Evolutionary conservation across 2,888 invertebrate species (phyloP), one percentile per base, ranked within the genome.

Genomic region (Sinhomidia bicolor): DNA sequence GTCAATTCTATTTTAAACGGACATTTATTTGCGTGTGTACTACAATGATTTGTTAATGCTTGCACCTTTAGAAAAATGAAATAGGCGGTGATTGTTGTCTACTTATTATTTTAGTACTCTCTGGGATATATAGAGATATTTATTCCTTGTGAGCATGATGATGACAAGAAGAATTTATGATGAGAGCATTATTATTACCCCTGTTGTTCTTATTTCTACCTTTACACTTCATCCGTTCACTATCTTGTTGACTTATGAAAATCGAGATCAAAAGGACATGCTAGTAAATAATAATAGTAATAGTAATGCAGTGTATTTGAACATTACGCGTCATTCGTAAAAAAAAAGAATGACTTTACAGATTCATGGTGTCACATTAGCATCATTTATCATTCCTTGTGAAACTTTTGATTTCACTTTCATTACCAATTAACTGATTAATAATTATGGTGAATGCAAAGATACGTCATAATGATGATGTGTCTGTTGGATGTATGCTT

Each of bases 161-260:
- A 44, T 82, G 82, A 82, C 51, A 65, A 78, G 47, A 29, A 51
- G 41, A 54, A 78, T 54, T 78, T n/a, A 68, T 82, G 82, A 68
- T 62, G 81, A 60, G 57, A 62, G 36, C 26, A 20, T 81, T 36
- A 54, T 81, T 23, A 32, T 79, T 26, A 32, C 29, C 20, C 23
- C 57, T 23, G 57, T 57, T 20, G 57, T 57, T 20, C 23, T 57
- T 12, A 17, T 51, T 51, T 17, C 14, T 51, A 44, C 44, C 9
- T 17, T 51, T 17, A 51, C 17, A n/a, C 51, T 9, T 51, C 51
- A 51, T 17, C n/a, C n/a, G n/a, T n/a, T n/a, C n/a, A n/a, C n/a
- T n/a, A n/a, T 57, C 12, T 23, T 57, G 20, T 26, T 26, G 57
- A 23, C n/a, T 4, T 51, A 57, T 1, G 57, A 17, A 5, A 54